Conservation (phyloP, 2,797 vertebrate species). For the Bryconaethiops microstoma region DNA sequence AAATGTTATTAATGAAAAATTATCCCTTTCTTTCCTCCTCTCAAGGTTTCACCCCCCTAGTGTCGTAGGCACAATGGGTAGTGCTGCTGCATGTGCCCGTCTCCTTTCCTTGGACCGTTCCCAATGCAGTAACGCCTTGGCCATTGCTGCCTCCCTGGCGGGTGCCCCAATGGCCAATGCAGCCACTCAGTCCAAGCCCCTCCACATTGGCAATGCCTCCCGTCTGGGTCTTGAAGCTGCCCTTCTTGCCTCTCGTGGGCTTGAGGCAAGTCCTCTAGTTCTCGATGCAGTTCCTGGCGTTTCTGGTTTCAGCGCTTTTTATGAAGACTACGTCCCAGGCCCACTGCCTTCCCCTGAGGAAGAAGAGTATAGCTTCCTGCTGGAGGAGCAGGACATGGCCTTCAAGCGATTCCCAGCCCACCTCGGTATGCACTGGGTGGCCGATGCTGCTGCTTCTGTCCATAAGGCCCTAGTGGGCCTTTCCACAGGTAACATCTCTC, state of each 20-base stretch:
- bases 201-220: conserved; percentile 86
- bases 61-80: conserved; percentile 88
- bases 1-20: no score
- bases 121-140: conserved; percentile 82
- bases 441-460: conserved; percentile 80
- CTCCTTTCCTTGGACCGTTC: conserved; percentile 78
- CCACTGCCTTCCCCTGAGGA: conserved; percentile 62
- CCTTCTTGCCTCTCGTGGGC: conserved; percentile 82
- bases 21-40: background rate
- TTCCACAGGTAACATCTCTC: conserved; percentile 64
- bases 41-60: conserved; percentile 89
- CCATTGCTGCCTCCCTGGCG: conserved; percentile 84
- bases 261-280: conserved; percentile 82
- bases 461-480: conserved; percentile 75
- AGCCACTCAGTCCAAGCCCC: conserved; percentile 86
- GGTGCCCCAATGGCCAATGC: conserved; percentile 93
- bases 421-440: conserved; percentile 90
- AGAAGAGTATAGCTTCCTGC: conserved; percentile 75
- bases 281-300: conserved; percentile 83
- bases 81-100: conserved; percentile 83
- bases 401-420: conserved; percentile 90
- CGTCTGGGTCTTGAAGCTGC: conserved; percentile 87
- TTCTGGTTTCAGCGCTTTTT: conserved; percentile 85
- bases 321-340: conserved; percentile 79
- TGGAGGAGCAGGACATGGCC: conserved; percentile 86